phyloP scores from a whole-genome alignment of 1,140 invertebrate genomes.

The Colletes gigas region DNA sequence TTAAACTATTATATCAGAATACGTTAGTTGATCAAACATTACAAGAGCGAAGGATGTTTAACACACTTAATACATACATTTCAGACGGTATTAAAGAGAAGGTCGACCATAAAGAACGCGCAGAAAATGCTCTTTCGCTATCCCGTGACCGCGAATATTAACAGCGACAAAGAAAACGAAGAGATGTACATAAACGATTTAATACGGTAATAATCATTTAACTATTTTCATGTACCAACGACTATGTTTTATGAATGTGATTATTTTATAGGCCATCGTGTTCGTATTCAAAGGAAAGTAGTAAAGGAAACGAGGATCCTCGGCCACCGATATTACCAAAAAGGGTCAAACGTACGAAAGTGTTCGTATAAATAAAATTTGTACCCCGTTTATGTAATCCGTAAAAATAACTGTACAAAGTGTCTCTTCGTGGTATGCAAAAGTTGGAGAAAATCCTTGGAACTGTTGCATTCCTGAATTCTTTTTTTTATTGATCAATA shows the following conservation, averaged over 20 bases:
- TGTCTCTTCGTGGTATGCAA: not conserved
- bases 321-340: not conserved
- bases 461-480: slow-evolving; percentile 26
- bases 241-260: not conserved
- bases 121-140: slow-evolving; percentile 54
- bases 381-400: not conserved
- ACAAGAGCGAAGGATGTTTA: no score
- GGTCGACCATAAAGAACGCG: slow-evolving; percentile 40
- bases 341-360: not conserved
- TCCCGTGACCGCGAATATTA: slow-evolving; percentile 45
- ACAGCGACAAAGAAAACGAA: slow-evolving; percentile 38
- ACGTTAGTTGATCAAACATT: no score
- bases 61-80: not conserved
- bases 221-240: not conserved
- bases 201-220: slow-evolving; percentile 18
- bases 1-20: not conserved
- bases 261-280: not conserved
- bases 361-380: not conserved
- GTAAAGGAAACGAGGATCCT: not conserved
- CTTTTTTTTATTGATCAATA: slow-evolving; percentile 42
- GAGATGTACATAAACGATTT: slow-evolving; percentile 52
- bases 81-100: slow-evolving; percentile 51
- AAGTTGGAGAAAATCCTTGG: slow-evolving; percentile 5
- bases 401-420: not conserved
- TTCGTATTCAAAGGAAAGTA: not conserved